Evolutionary conservation across 2,888 invertebrate genomes (phyloP), one percentile per base, ranked within the genome.

Genomic region (Rotaria socialis): DNA sequence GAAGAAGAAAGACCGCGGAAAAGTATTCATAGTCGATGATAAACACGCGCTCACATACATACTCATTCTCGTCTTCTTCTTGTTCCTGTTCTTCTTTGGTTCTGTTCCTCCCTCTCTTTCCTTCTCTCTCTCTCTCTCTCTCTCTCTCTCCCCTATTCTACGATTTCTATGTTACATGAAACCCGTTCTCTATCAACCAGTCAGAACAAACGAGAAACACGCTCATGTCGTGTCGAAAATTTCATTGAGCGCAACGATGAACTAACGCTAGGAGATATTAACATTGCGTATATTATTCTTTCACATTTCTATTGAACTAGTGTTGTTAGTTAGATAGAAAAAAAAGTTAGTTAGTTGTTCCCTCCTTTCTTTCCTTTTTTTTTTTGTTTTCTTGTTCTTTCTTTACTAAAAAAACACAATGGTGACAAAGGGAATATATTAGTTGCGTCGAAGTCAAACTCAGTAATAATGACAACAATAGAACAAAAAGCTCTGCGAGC

Each of bases 201-300:
- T 67, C 35, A 19, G 27, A 67, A 35, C 35, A 35, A 67, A 35
- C 35, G 35, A 41, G 67, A 41, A 67, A 67, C 35, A 35, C 27
- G 19, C 19, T 16, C 67, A 35, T 67, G 67, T 67, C 67, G 67
- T 67, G 67, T 67, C 67, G 67, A 67, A 67, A 67, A 67, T 67
- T 67, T 67, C 67, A 67, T 67, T 67, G 67, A 67, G 67, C 67
- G 35, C 67, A 16, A 67, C 67, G 35, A 67, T 14, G 67, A 67
- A 67, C 16, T 19, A 19, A 41, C 35, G 67, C 67, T 19, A 19
- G 67, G 19, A 35, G 35, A 35, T 67, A 67, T 67, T 67, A 67
- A 19, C 67, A 41, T 67, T 67, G 35, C 16, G 19, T 7, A 67
- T 56, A 56, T 24, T 56, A 56, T 56, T 56, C 56, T 56, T 24